A percentile compares a stretch with the other conserved stretches of the same genome.
phyloP scores from a whole-genome alignment of 2,888 invertebrate genomes.

The Masnerella sp. region DNA sequence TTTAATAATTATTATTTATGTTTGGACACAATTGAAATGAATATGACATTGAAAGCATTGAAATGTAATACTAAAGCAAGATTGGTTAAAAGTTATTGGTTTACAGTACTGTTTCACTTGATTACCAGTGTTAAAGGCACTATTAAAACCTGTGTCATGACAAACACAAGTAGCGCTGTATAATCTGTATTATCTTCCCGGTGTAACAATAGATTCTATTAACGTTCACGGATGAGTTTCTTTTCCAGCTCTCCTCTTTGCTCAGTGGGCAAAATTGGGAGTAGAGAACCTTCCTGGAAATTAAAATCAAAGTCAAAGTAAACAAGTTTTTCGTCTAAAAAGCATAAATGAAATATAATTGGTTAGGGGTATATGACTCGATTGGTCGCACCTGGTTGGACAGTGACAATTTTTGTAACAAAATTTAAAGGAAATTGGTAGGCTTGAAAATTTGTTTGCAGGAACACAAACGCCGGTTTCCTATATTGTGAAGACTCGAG shows the following conservation, averaged over 20 bases:
- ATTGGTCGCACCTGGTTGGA: conserved; percentile 74
- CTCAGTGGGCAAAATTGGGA: conserved; percentile 88
- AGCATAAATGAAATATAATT: conserved; percentile 65
- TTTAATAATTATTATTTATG: too few relatives aligned
- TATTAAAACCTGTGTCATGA: too few relatives aligned
- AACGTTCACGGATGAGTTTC: conserved; percentile 77
- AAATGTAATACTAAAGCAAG: too few relatives aligned
- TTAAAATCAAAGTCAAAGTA: conserved; percentile 52
- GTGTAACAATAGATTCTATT: conserved; percentile 67
- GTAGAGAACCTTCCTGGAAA: conserved; percentile 76
- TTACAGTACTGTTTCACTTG: too few relatives aligned
- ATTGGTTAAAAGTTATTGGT: too few relatives aligned
- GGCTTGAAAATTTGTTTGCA: conserved; percentile 77
- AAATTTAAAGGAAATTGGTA: conserved; percentile 74
- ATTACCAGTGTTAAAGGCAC: too few relatives aligned
- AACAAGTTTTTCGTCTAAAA: too few relatives aligned
- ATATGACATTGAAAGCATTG: too few relatives aligned
- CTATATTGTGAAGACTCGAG: conserved; percentile 78
- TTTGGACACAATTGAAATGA: too few relatives aligned
- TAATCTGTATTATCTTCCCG: too few relatives aligned
- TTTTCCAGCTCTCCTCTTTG: conserved; percentile 94
- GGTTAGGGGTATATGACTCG: conserved; percentile 73
- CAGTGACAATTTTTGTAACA: conserved; percentile 77
- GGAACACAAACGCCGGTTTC: conserved; percentile 77
- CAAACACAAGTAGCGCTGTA: too few relatives aligned